Base-by-base conservation (phyloP, 2,797 vertebrate species). In the Platalea minor region DNA sequence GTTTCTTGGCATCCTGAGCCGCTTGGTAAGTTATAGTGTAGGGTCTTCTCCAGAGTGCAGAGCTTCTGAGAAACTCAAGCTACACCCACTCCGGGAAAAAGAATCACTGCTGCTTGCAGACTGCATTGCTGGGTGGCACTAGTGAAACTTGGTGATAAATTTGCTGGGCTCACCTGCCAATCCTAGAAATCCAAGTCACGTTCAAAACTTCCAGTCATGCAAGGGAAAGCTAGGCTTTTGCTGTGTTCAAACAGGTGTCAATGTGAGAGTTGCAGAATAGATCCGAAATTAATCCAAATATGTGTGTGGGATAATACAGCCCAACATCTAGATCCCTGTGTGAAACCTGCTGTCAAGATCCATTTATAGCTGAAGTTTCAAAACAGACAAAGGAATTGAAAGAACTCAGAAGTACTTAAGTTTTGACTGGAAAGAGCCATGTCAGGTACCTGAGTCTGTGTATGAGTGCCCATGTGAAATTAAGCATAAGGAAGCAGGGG, bases 361-460 rank as follows among this genome's bases (percentile, higher is more conserved):
- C 19, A 80, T 48, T 90, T 63, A 86, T 23, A 85, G 76, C 28
- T 77, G 17, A 74, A 74, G 63, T 73, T 59, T 68, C 54, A 89
- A 82, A 75, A 46, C 7, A 77, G 54, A 63, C 26, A 81, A 53
- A 82, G 11, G 13, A 89, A 41, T 4, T 41, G 18, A 51, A 63
- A 93, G 57, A 87, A 84, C 31, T 56, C 26, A 25, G 50, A 76
- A 70, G 19, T 41, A 51, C 21, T 46, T 48, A 57, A 48, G 51
- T 31, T n/a, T 35, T 43, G 29, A 61, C 31, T 35, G 15, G 28
- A 81, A 91, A 82, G 21, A 77, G 65, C 15, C 16, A 20, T 0
- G 11, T 9, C 39, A 74, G 13, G 12, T 51, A 73, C 13, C 11
- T 0, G 0, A 50, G 26, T 7, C 70, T 28, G 11, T 7, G 8